These are phyloP conservation scores for Drosophila nigrodunni DNA, from an alignment of 1,140 invertebrate genomes.

Conservation along the genomic window DNA sequence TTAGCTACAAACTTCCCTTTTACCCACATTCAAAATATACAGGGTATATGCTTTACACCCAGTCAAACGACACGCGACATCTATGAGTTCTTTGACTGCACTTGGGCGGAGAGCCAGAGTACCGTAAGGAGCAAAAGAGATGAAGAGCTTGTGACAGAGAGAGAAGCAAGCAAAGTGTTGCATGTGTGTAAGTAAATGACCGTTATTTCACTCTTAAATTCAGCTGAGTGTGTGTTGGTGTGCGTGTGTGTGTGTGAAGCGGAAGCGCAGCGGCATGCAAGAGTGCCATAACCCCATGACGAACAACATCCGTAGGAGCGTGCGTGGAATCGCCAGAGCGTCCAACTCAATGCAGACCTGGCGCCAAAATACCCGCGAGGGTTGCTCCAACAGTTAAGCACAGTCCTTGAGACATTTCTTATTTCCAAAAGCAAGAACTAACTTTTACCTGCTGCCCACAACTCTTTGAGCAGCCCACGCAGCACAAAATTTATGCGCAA, in stretches of 20 bases:
- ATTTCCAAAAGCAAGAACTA: too few relatives aligned
- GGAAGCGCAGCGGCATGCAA: constrained; percentile 76
- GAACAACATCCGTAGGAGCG: constrained; percentile 49
- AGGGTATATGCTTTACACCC: constrained; percentile 7
- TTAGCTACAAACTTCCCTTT: neutral
- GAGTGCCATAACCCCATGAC: constrained; percentile 71
- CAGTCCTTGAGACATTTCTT: too few relatives aligned
- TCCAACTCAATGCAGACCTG: constrained; percentile 58
- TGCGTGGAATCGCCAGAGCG: constrained; percentile 45
- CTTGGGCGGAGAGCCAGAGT: neutral
- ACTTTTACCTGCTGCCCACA: neutral
- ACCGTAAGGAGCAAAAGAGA: neutral
- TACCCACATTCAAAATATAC: neutral
- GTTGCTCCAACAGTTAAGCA: neutral
- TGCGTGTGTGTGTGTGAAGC: constrained; percentile 36
- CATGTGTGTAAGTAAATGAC: constrained; percentile 10
- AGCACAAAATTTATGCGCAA: constrained; percentile 68
- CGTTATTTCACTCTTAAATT: neutral
- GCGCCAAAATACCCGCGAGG: constrained; percentile 62
- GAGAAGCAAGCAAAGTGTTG: constrained; percentile 1
- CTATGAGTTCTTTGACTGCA: neutral
- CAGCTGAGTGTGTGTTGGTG: constrained; percentile 11
- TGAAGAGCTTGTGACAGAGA: too few relatives aligned
- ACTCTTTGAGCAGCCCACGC: constrained; percentile 46
- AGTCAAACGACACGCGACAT: constrained; percentile 45